Evolutionary conservation across 2,113 vertebrate species (phyloP), one percentile per base, ranked within the genome.

Genomic region (Eubucco bourcierii): DNA sequence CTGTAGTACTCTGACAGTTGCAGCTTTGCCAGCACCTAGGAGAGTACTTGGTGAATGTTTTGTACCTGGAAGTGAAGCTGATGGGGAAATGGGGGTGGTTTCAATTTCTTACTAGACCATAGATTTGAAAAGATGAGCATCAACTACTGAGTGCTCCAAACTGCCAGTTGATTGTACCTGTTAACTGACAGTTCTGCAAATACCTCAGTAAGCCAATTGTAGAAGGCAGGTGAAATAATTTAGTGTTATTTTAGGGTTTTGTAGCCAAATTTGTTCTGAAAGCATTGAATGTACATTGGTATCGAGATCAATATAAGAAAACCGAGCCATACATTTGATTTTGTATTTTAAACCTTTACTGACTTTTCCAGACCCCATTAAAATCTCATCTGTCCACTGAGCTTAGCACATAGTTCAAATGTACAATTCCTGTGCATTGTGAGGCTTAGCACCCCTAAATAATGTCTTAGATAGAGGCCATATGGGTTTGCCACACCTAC

Each of bases 331-430:
- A 63, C 6, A 80, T 64, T 64, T 92, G 34, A 91, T 65, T 44
- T 80, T 27, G 2, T 21, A 39, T 66, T 79, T 84, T 65, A 93
- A 95, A 58, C 34, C n/a, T 47, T 84, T 63, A 94, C 84, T 88
- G 68, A 87, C 76, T 94, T 87, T 76, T 94, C 87, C 65, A 96
- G 60, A 60, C 39, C 84, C 56, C 91, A 93, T 92, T 92, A 52
- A 94, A 94, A 78, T 52, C 31, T 80, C 37, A 65, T 75, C 74
- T 85, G 94, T 81, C 83, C 13, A 77, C n/a, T 13, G 34, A 72
- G 18, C 25, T 95, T 88, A 94, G 27, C 21, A 90, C 60, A 23
- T 91, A 90, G 77, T 37, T 37, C 33, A 94, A 91, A 87, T 29
- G n/a, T 52, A 67, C 55, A 74, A 31, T 50, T 28, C 84, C 34